Evolutionary conservation across 2,888 invertebrate genomes (phyloP).

Genomic region (Parnassius mnemosyne): DNA sequence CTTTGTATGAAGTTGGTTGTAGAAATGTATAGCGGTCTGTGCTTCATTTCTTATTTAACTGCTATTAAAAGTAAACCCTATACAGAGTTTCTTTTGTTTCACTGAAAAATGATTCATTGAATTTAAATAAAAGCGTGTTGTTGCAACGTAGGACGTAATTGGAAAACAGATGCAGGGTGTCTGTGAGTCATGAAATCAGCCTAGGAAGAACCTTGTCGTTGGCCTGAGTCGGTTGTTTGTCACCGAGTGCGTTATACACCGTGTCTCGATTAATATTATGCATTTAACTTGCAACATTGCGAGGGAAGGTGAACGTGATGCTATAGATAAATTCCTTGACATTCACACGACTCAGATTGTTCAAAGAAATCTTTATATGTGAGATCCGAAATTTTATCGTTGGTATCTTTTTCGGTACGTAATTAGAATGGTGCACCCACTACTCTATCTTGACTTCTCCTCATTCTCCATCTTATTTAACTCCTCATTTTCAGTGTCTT

Average conservation of each 20-base stretch:
- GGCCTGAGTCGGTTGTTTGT: slow-evolving; percentile 7
- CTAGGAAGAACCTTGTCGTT: slow-evolving; percentile 45
- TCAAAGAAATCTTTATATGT: too few species aligned
- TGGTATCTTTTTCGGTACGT: too few species aligned
- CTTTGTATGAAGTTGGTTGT: too few species aligned
- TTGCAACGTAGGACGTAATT: slow-evolving; percentile 3
- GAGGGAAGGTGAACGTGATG: slow-evolving; percentile 19
- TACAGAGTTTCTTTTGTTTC: slow-evolving; percentile 6
- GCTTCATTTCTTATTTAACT: too few species aligned
- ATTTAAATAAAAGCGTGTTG: slow-evolving; percentile 6
- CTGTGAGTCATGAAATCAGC: slow-evolving; percentile 40
- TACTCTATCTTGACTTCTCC: too few species aligned
- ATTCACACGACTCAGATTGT: not conserved
- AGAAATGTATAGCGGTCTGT: too few species aligned
- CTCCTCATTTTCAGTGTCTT: too few species aligned
- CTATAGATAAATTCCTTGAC: not conserved
- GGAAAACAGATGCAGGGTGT: slow-evolving; percentile 7
- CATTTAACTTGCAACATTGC: slow-evolving; percentile 16
- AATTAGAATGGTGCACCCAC: too few species aligned
- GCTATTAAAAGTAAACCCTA: too few species aligned
- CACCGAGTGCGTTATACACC: slow-evolving; percentile 22
- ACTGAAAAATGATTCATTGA: not conserved
- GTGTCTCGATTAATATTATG: not conserved
- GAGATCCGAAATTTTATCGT: too few species aligned
- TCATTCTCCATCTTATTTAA: too few species aligned